Evolutionary conservation across 2,113 vertebrate species (phyloP).

Genomic region (Balaenoptera acutorostrata): DNA sequence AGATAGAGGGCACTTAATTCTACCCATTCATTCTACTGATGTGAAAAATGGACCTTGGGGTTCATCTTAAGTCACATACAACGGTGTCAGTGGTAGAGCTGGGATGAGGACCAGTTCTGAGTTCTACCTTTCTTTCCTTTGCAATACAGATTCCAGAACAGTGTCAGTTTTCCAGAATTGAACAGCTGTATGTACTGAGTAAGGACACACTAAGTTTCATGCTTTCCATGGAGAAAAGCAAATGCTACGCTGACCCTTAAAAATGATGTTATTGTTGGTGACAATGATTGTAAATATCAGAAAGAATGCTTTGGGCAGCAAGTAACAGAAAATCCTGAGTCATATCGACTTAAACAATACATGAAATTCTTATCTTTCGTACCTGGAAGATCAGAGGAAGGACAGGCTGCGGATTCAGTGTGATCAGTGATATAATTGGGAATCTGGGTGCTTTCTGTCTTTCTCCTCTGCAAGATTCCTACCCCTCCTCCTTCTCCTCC

Average conservation of each 20-base stretch:
- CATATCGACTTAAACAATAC: neutral
- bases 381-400: neutral
- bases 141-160: neutral
- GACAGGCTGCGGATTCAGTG: neutral
- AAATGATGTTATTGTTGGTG: neutral
- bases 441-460: neutral
- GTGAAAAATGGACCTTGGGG: neutral
- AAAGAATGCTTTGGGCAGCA: neutral
- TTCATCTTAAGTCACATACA: neutral
- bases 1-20: neutral
- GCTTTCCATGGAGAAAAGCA: neutral
- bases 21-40: neutral
- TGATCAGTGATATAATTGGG: neutral
- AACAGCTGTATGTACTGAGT: neutral
- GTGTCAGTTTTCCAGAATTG: neutral
- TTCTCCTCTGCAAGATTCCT: neutral
- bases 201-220: neutral
- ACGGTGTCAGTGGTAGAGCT: neutral
- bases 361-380: neutral
- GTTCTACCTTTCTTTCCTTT: neutral
- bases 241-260: neutral
- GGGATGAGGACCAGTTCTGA: neutral
- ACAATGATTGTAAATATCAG: neutral
- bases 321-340: neutral
- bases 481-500: fast-evolving